Evolutionary conservation across 1,140 invertebrate genomes (phyloP), one percentile per base, ranked within the genome.

Genomic region (Ylistrum balloti): DNA sequence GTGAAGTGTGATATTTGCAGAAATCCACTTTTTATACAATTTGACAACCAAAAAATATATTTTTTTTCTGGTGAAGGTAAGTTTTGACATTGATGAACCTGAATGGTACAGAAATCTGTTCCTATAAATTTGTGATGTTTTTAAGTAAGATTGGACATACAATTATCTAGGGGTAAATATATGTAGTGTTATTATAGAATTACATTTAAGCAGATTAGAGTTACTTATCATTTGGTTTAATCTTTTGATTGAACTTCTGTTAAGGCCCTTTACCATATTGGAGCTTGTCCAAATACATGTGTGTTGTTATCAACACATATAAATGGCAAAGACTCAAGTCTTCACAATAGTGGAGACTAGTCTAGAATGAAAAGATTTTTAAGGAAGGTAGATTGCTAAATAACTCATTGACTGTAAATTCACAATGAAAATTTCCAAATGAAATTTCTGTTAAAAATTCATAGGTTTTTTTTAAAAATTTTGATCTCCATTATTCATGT

Each of bases 381-480:
- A 17, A 11, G 22, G n/a, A 17, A n/a, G 1, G n/a, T 74, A 22
- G 45, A 56, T 20, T 11, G 7, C 45, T 56, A 20, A 56, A 38
- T 38, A 38, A 13, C 22, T 20, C 20, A 56, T 17, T 28, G 56
- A 74, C 22, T 3, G 11, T 28, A 48, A 17, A 74, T 28, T 74
- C 56, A 74, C 56, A 74, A 74, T 74, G 56, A 74, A 74, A 74
- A 74, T 74, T 74, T 74, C 56, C 56, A 74, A 74, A 74, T 3
- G 28, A 74, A 74, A 74, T 74, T 74, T 28, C n/a, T n/a, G 17
- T 74, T 74, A n/a, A 28, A 74, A 74, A 74, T 74, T 74, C n/a
- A 17, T 10, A 48, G 11, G 22, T 28, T 28, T 74, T 9, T 13
- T 74, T 74, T 74, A 48, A 10, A 13, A n/a, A n/a, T n/a, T n/a